These are phyloP conservation scores for Rhyacophila brunnea DNA, from an alignment of 1,140 invertebrate genomes.

Conservation along the genomic window DNA sequence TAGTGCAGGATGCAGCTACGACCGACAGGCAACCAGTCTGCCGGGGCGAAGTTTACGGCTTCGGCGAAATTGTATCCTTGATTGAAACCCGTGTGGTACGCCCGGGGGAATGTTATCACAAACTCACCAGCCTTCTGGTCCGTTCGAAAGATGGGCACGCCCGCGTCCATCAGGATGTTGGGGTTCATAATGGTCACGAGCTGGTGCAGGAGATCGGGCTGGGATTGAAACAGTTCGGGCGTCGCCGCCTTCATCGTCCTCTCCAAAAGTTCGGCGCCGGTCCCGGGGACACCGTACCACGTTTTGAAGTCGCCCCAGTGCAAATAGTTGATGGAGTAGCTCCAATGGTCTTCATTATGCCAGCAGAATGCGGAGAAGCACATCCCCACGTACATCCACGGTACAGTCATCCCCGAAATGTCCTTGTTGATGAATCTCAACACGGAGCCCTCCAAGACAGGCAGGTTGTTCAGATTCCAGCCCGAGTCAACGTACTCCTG, in stretches of 20 bases:
- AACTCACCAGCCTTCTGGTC: constrained; percentile 99
- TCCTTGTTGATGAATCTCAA: constrained; percentile 96
- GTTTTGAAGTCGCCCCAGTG: constrained; percentile 94
- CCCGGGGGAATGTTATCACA: constrained; percentile 97
- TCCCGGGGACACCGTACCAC: constrained; percentile 95
- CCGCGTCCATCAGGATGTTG: constrained; percentile 86
- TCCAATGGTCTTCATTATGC: constrained; percentile 99
- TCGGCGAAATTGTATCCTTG: constrained; percentile 99
- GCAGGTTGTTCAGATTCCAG: constrained; percentile 99
- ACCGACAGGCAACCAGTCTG: constrained; percentile 96
- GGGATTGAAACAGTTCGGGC: constrained; percentile 94
- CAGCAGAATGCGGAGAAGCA: constrained; percentile 99
- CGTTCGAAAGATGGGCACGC: constrained; percentile 72
- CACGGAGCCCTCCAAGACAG: constrained; percentile 89
- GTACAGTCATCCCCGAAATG: constrained; percentile 98
- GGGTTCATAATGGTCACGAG: constrained; percentile 99
- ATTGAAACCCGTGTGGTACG: constrained; percentile 99
- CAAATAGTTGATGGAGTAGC: constrained; percentile 98
- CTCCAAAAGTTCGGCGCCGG: constrained; percentile 90
- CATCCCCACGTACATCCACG: constrained; percentile 99
- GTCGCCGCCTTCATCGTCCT: constrained; percentile 91
- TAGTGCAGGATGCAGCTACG: constrained; percentile 94
- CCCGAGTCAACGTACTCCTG: constrained; percentile 91
- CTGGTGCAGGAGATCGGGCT: constrained; percentile 96
- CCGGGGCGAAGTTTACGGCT: constrained; percentile 98